Evolutionary conservation across 2,113 vertebrate species (phyloP), one percentile per base, ranked within the genome.

Genomic region (Mustelus asterias): DNA sequence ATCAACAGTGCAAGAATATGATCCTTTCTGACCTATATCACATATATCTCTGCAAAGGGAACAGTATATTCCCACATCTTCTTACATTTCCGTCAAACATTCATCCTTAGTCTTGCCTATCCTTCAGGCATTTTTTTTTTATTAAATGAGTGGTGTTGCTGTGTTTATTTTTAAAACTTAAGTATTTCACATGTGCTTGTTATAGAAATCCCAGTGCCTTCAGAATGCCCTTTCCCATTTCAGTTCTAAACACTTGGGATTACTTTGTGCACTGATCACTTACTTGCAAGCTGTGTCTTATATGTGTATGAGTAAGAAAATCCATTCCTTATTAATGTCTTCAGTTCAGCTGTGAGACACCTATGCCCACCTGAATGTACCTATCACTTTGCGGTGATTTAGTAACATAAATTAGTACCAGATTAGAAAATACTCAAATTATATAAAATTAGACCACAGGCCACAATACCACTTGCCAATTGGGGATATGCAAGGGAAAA

Each of bases 121-220:
- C 54, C 94, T 72, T 95, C 24, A 76, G 44, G 16, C 69, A 16
- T 37, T 44, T 93, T 92, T 37, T n/a, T 63, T 29, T 72, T 76
- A 92, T 54, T 72, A 5, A 90, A 10, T 90, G 88, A 72, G 26
- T 72, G 41, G 6, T 44, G 41, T 48, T 70, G 86, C 26, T 58
- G 44, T 90, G 67, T 76, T 95, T 76, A 72, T 72, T 95, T 44
- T 72, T 54, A 5, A 54, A 95, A 29, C 67, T 70, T 48, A 11
- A 48, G 65, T 54, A 54, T 95, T 72, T 95, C 65, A 72, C 54
- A 7, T 70, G 41, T 72, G 69, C 41, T 54, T 48, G 69, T 72
- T 33, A 95, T 44, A 69, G 93, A 72, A 72, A 95, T 48, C 93
- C 90, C 93, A 95, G 37, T 72, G 69, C 94, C 26, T 33, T 72